A percentile compares a stretch with the other conserved stretches of the same genome.
phyloP scores from a whole-genome alignment of 2,888 invertebrate species.

The Neuroscelio doddi region DNA sequence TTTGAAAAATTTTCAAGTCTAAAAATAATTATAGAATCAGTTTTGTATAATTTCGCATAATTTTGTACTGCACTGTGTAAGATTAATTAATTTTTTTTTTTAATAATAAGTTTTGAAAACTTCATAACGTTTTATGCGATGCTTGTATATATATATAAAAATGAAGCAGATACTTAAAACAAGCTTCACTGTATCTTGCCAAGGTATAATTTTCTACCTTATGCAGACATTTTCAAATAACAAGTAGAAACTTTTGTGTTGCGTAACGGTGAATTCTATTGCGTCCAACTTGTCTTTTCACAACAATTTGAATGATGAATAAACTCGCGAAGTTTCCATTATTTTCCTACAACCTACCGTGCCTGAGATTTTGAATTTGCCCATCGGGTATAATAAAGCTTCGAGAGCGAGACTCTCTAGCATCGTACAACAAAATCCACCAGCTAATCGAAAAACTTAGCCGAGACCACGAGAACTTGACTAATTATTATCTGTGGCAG shows the following conservation, averaged over 20 bases:
- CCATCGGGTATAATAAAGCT: slow-evolving; percentile 45
- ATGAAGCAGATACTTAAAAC: too few relatives aligned
- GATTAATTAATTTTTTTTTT: too few relatives aligned
- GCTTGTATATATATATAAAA: too few relatives aligned
- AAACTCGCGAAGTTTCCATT: slow-evolving; percentile 42
- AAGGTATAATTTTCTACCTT: slow-evolving; percentile 27
- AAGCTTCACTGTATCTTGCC: too few relatives aligned
- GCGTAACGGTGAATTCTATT: slow-evolving; percentile 37
- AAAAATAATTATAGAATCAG: too few relatives aligned
- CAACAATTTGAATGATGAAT: slow-evolving; percentile 42
- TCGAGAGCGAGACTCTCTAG: slow-evolving; percentile 42
- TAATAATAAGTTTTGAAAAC: too few relatives aligned
- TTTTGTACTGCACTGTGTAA: too few relatives aligned
- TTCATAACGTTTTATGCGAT: too few relatives aligned
- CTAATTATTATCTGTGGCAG: slow-evolving; percentile 68
- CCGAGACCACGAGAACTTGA: slow-evolving; percentile 63
- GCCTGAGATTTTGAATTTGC: slow-evolving; percentile 45
- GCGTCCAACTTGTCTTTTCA: slow-evolving; percentile 42
- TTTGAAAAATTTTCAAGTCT: too few relatives aligned
- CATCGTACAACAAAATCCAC: slow-evolving; percentile 67
- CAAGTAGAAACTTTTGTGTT: slow-evolving; percentile 43
- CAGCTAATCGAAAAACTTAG: slow-evolving; percentile 71
- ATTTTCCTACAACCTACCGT: slow-evolving; percentile 39
- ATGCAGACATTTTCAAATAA: slow-evolving; percentile 40
- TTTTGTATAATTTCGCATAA: too few relatives aligned